Evolutionary conservation across 2,888 invertebrate species (phyloP), one percentile per base, ranked within the genome.

Genomic region (Micoletzkya japonica): DNA sequence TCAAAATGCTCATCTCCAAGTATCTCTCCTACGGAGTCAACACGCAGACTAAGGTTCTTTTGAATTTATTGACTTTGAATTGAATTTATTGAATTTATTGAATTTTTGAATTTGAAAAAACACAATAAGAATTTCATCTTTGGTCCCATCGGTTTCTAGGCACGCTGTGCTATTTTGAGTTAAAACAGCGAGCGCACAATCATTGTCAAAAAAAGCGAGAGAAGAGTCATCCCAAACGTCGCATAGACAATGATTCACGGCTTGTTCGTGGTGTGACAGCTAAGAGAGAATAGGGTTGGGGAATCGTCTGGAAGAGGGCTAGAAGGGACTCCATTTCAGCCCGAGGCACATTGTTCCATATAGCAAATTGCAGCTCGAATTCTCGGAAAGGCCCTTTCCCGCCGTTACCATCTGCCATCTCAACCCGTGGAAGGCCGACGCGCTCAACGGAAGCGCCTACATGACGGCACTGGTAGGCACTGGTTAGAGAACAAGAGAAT

Each of bases 321-420:
- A 44, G 14, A 44, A 17, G 14, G n/a, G 49, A n/a, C 49, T 17
- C 14, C 14, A 44, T 44, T 44, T 44, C 49, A 17, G 49, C 49
- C 49, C n/a, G 14, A 44, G 14, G 14, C 14, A 44, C n/a, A 44
- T 44, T 44, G 14, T 44, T 14, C n/a, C n/a, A 14, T 44, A 44
- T 17, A 44, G n/a, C 49, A n/a, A n/a, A n/a, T n/a, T 44, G 32
- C 76, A 82, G 81, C 70, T 82, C 54, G 76, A 79, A 77, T 82
- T 81, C 74, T 75, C 81, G 34, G 81, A 82, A 57, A 77, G 82
- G 28, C 73, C 70, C 1, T 84, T 83, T 70, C 84, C 84, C 50
- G 75, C 77, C n/a, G 82, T 84, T 60, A 84, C 83, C 7, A 76
- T 84, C 52, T 84, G 84, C 70, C 77, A 81, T 75, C 58, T 82